phyloP scores from a whole-genome alignment of 2,888 invertebrate species.

The Allygus modestus region DNA sequence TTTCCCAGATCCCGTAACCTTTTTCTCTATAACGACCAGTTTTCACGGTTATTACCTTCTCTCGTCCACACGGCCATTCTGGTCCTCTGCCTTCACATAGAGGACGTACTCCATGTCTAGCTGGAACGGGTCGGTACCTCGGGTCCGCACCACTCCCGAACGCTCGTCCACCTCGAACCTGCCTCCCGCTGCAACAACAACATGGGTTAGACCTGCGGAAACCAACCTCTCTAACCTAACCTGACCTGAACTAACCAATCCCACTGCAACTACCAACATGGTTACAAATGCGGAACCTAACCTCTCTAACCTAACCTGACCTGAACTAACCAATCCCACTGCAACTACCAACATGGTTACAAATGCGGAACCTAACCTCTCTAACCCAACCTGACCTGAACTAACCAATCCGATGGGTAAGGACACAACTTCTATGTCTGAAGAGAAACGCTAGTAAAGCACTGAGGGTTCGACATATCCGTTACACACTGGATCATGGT shows the following conservation, averaged over 20 bases:
- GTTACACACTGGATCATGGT: no score
- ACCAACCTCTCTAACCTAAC: neutral
- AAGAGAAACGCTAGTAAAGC: no score
- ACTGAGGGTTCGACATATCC: no score
- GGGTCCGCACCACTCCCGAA: slow-evolving; percentile 93
- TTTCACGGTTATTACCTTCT: no score
- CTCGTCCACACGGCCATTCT: slow-evolving; percentile 95
- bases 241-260: no score
- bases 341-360: slow-evolving; percentile 66
- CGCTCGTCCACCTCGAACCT: slow-evolving; percentile 93
- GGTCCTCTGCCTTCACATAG: slow-evolving; percentile 97
- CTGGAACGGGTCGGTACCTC: slow-evolving; percentile 95
- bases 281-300: neutral
- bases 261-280: slow-evolving; percentile 75
- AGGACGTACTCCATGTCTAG: slow-evolving; percentile 97
- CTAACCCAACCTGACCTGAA: neutral
- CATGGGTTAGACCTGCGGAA: neutral
- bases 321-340: no score
- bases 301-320: neutral
- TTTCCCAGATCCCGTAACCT: no score
- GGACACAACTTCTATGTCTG: no score
- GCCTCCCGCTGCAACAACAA: slow-evolving; percentile 76
- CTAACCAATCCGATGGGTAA: no score
- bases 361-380: neutral
- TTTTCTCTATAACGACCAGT: no score